Conservation (phyloP, 2,797 vertebrate species). For the Microcaecilia unicolor region DNA sequence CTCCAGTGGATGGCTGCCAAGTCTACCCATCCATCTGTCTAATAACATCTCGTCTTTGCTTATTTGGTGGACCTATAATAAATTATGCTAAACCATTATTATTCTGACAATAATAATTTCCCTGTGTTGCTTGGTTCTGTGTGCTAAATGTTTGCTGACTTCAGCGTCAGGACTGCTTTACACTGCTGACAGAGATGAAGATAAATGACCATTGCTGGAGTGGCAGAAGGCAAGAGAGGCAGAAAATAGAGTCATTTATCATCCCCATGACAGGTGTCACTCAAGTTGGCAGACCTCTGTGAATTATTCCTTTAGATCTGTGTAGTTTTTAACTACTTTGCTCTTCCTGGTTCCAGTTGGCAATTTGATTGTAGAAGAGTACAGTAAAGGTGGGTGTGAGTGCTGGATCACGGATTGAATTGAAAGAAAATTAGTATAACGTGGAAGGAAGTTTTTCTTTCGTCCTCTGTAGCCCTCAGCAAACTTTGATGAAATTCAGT, state of each 20-base stretch:
- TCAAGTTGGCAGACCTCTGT: slow-evolving; percentile 87
- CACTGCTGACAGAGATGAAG: slow-evolving; percentile 98
- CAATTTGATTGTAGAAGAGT: slow-evolving; percentile 81
- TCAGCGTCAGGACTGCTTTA: slow-evolving; percentile 98
- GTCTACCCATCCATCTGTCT: slow-evolving; percentile 99
- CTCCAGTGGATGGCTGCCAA: slow-evolving; percentile 97
- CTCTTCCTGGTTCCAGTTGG: slow-evolving; percentile 76
- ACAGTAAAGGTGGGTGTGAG: slow-evolving; percentile 9
- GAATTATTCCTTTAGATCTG: slow-evolving; percentile 72
- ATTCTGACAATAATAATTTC: slow-evolving; percentile 99
- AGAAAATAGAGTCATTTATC: slow-evolving; percentile 99
- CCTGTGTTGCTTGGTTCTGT: slow-evolving; percentile 93
- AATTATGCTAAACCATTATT: slow-evolving; percentile 99
- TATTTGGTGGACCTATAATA: slow-evolving; percentile 99
- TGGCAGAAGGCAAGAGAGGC: slow-evolving; percentile 98
- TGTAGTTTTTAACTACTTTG: slow-evolving; percentile 95
- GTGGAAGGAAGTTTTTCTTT: slow-evolving; percentile 61
- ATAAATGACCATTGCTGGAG: slow-evolving; percentile 97
- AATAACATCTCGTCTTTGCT: slow-evolving; percentile 99
- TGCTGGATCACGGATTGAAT: slow-evolving; percentile 75
- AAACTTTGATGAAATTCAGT: slow-evolving; percentile 88
- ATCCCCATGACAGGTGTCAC: slow-evolving; percentile 98
- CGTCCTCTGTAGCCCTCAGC: slow-evolving; percentile 66
- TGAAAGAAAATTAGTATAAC: slow-evolving; percentile 65
- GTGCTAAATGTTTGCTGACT: slow-evolving; percentile 99